Evolutionary conservation across 2,113 vertebrate species (phyloP), one percentile per base, ranked within the genome.

Genomic region (Malurus elegans): DNA sequence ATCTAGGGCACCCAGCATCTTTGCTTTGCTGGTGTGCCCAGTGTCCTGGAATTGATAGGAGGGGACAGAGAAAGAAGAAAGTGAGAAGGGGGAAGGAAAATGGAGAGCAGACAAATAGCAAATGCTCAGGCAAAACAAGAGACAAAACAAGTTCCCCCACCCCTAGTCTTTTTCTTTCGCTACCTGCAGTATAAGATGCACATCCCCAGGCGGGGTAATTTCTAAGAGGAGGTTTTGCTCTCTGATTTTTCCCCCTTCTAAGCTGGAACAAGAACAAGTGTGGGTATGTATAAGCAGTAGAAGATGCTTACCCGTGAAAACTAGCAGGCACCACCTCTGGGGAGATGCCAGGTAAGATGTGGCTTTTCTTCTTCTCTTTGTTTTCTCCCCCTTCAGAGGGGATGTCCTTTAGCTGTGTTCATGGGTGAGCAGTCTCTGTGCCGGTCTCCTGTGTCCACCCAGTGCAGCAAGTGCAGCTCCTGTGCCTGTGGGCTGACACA

Each of bases 331-430:
- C 19, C 54, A 26, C 38, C 92, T 76, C 90, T 71, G 62, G n/a
- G 60, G 65, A 74, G 61, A 92, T 92, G 86, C 60, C 95, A 96
- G 96, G 96, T 96, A 97, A 97, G 96, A 48, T 40, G 57, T 62
- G 44, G 26, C 44, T 94, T 95, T 94, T 88, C 62, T 87, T 69
- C 69, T 85, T 86, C 42, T 89, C 31, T 65, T 84, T 19, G 36
- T 28, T 16, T 23, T 69, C 48, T 18, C 6, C 0, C 20, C 40
- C 80, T 74, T 61, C 44, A 9, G 8, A 53, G 21, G 20, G 14
- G 36, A 23, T 42, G 44, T 74, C 29, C 45, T 47, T 54, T 14
- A 44, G 23, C 42, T 78, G 79, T 16, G 26, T 20, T 51, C 29
- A 9, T 8, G 40, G 45, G 8, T 70, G 18, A 72, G 8, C 24